phyloP scores from a whole-genome alignment of 2,888 invertebrate species.

The Mellilla xanthometata region DNA sequence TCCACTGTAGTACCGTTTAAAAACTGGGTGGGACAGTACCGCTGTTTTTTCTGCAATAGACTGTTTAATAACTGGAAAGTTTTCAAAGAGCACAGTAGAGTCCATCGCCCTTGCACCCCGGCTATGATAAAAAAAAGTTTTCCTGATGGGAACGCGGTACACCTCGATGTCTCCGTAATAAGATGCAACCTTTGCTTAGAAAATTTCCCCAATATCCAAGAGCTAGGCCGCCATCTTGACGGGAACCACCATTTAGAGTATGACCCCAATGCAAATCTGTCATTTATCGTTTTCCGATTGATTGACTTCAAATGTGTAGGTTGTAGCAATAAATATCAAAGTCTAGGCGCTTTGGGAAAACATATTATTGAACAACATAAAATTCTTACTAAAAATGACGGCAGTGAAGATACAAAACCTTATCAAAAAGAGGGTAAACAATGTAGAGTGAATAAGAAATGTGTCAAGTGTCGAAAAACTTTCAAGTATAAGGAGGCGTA shows the following conservation, averaged over 20 bases:
- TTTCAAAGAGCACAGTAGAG: background rate
- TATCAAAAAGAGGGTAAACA: too few relatives aligned
- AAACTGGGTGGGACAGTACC: too few relatives aligned
- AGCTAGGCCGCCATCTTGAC: background rate
- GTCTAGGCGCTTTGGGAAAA: background rate
- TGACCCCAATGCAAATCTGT: background rate
- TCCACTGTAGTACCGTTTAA: background rate
- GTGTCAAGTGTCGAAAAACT: background rate
- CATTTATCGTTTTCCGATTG: background rate
- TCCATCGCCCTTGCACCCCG: too few relatives aligned
- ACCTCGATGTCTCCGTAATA: background rate
- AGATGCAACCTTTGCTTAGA: too few relatives aligned
- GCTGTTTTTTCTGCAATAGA: too few relatives aligned
- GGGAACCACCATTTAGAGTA: background rate
- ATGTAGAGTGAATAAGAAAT: background rate
- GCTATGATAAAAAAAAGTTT: too few relatives aligned
- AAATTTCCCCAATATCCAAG: background rate
- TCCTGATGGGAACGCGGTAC: too few relatives aligned
- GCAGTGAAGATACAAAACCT: too few relatives aligned
- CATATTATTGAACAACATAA: background rate
- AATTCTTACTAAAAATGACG: too few relatives aligned
- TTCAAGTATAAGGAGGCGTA: background rate
- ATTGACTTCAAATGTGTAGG: background rate
- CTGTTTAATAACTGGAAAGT: constrained; percentile 1
- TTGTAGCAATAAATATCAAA: background rate